Conservation (phyloP, 2,888 invertebrate genomes). For the Cheilosia urbana region DNA sequence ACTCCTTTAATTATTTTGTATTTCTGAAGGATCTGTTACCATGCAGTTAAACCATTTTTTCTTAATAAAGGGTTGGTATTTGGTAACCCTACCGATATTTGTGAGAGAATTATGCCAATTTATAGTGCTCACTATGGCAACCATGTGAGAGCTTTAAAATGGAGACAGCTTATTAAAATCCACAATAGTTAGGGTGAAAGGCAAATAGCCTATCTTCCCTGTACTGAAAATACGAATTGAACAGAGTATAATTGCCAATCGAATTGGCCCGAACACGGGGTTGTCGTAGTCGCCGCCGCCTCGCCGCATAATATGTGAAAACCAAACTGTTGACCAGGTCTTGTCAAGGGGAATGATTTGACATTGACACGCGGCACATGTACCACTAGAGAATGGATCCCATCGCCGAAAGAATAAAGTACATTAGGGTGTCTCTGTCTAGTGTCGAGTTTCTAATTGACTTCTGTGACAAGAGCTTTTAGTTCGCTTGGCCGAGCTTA, state of each 20-base stretch:
- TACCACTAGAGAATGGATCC: neutral
- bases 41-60: no score
- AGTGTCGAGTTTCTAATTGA: conserved; percentile 50
- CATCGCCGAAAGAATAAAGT: conserved; percentile 8
- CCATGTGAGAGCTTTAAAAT: no score
- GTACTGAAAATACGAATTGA: no score
- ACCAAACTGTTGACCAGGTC: conserved; percentile 38
- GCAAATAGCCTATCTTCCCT: no score
- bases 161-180: no score
- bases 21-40: no score
- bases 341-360: conserved; percentile 11
- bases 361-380: neutral
- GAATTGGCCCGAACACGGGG: conserved; percentile 40
- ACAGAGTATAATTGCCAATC: conserved; percentile 63
- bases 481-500: conserved; percentile 5
- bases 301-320: conserved; percentile 25
- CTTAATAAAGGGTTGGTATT: no score
- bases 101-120: no score
- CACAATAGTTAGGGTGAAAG: no score
- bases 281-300: neutral
- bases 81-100: no score
- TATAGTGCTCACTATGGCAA: no score
- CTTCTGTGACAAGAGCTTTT: conserved; percentile 38
- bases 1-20: no score
- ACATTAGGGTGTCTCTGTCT: conserved; percentile 32